Percentiles rank a stretch among this genome's conserved stretches.
Conservation (phyloP, 2,797 vertebrate species). For the Trachops cirrhosus region DNA sequence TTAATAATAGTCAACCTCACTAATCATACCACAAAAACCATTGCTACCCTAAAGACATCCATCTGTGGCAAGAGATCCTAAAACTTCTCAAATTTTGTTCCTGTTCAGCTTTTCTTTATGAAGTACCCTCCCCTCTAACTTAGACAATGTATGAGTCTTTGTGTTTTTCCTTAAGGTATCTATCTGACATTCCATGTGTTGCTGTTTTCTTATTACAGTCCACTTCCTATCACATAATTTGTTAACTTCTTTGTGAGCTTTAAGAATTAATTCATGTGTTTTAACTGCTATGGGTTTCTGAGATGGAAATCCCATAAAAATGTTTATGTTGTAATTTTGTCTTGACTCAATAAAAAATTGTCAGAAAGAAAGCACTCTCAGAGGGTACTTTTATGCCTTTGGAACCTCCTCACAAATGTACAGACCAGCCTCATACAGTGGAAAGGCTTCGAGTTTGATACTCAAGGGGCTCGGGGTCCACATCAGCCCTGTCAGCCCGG, state of each 20-base stretch:
- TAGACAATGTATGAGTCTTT: neutral
- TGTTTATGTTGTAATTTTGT: neutral
- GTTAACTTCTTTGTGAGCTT: neutral
- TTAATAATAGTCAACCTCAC: neutral
- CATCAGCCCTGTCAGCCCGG: no score
- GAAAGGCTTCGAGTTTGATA: neutral
- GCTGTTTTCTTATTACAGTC: neutral
- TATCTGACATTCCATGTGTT: neutral
- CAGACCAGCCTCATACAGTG: neutral
- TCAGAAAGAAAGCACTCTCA: neutral
- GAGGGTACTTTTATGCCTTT: neutral
- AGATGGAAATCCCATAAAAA: neutral
- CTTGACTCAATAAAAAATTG: neutral
- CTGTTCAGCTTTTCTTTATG: neutral
- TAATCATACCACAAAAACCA: neutral
- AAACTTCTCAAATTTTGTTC: neutral
- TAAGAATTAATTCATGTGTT: constrained; percentile 21
- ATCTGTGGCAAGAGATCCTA: neutral
- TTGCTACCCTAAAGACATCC: neutral
- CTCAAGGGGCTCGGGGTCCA: neutral
- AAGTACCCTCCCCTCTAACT: neutral
- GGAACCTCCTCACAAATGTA: neutral
- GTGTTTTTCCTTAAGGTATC: neutral
- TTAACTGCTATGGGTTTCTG: neutral
- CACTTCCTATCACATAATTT: constrained; percentile 23